Evolutionary conservation across 2,888 invertebrate genomes (phyloP), one percentile per base, ranked within the genome.

Genomic region (Acrocera orbiculus): DNA sequence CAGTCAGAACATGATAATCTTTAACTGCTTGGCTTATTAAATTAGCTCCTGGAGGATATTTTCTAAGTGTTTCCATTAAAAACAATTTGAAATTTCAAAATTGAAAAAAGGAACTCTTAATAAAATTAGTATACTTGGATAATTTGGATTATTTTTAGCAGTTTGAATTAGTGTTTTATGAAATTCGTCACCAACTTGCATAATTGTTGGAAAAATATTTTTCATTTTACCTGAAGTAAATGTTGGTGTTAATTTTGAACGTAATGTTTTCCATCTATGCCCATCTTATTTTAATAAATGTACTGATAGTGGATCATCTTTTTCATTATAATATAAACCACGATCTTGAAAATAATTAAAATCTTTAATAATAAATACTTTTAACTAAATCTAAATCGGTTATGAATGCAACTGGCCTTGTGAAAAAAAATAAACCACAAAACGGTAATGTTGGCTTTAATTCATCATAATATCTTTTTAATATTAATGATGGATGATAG

Each of bases 181-280:
- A 16, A 39, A 32, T 19, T 32, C 14, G 5, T 36, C 30, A 0
- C 45, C 45, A 27, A 53, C 53, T 4, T 46, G 38, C 1, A 44
- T 40, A 25, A 57, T 43, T 4, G 48, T 45, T 2, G 44, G 40
- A 36, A 52, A 56, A 56, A 60, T 57, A 22, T 44, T 45, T 39
- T 55, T 60, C 46, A 63, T 56, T 44, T 58, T 61, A 10, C 57
- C 58, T 0, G 56, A 50, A 4, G 61, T 56, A 38, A 62, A 63
- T 1, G 58, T 54, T 4, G 61, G 57, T 3, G 56, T 53, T 30
- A 62, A 36, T 24, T 58, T 56, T 1, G 46, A 37, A 17, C 63
- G 43, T 23, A 61, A 43, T 11, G 47, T 44, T 40, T 52, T 59
- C 63, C 63, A 63, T 26, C 53, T 50, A 6, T 49, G 42, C 5